These are phyloP conservation scores for Corythornis madagascariensis DNA, from an alignment of 2,113 vertebrate species.

Conservation along the genomic window DNA sequence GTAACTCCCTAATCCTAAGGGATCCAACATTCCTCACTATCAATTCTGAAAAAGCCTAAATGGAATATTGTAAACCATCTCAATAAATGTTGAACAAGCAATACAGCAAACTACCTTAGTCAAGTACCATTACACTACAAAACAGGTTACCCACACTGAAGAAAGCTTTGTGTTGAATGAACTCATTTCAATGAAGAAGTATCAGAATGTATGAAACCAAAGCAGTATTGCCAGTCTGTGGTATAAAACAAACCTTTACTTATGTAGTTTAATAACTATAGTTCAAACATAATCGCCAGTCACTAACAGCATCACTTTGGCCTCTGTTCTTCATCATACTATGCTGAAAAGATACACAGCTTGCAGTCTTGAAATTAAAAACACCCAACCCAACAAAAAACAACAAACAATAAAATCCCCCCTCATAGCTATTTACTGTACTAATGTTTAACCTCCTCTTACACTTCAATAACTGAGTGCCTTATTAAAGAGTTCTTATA, in stretches of 20 bases:
- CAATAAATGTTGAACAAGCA: background rate
- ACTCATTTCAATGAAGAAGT: slow-evolving; percentile 37
- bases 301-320: slow-evolving; percentile 14
- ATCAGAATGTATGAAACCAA: background rate
- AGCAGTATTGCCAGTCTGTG: background rate
- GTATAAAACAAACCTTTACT: slow-evolving; percentile 21
- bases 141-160: background rate
- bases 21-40: slow-evolving; percentile 21
- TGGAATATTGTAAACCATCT: background rate
- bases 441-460: background rate
- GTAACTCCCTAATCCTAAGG: slow-evolving; percentile 32
- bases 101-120: slow-evolving; percentile 10
- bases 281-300: background rate
- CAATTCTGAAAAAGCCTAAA: slow-evolving; percentile 1
- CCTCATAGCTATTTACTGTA: background rate
- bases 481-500: background rate
- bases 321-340: slow-evolving; percentile 19
- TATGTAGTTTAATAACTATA: background rate
- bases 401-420: too few species aligned
- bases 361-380: background rate
- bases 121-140: background rate
- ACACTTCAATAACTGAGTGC: background rate
- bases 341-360: background rate
- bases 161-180: background rate
- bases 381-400: too few species aligned